These are phyloP conservation scores for Otis tarda DNA, from an alignment of 2,113 vertebrate species.

Conservation along the genomic window DNA sequence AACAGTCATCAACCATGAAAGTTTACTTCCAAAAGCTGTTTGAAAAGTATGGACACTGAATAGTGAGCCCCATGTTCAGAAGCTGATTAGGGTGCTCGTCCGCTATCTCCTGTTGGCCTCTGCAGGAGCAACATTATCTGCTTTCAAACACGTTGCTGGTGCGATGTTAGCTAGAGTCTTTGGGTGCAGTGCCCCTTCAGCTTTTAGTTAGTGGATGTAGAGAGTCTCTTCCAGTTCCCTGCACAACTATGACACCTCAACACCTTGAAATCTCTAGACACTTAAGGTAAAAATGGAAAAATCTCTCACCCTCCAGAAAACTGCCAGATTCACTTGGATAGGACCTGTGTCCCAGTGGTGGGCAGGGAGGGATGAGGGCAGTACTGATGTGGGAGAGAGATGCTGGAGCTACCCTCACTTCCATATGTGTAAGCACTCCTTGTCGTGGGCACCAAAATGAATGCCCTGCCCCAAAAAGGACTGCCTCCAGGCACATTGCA, in stretches of 20 bases:
- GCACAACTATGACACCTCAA: background rate
- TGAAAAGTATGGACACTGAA: background rate
- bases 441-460: background rate
- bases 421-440: background rate
- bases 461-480: background rate
- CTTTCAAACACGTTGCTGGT: background rate
- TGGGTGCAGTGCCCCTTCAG: background rate
- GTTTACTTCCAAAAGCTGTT: background rate
- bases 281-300: background rate
- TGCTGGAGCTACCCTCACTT: fast-evolving
- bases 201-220: background rate
- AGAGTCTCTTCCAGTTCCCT: background rate
- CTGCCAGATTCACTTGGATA: background rate
- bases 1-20: background rate
- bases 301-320: background rate
- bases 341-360: background rate
- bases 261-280: background rate
- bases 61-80: background rate
- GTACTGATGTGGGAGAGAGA: background rate
- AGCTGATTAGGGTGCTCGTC: background rate
- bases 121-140: background rate
- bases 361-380: background rate
- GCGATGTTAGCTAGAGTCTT: background rate
- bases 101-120: background rate
- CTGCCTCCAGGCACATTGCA: background rate